Evolutionary conservation across 2,888 invertebrate genomes (phyloP), one percentile per base, ranked within the genome.

Genomic region (Hydroisotoma schaefferi): DNA sequence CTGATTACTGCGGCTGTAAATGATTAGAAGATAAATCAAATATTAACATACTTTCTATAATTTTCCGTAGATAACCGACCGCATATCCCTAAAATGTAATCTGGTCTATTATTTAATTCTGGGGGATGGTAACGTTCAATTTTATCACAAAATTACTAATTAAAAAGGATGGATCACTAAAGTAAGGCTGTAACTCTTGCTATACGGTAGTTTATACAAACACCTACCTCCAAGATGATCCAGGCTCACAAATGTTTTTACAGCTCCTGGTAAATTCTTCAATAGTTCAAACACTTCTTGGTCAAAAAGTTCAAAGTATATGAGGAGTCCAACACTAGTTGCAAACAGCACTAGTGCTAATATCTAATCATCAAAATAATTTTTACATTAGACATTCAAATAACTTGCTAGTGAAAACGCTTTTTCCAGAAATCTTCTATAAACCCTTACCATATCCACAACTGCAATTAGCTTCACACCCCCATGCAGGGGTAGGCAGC

Each of bases 371-470:
- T n/a, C n/a, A n/a, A n/a, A n/a, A n/a, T n/a, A n/a, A n/a, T n/a
- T n/a, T n/a, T n/a, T n/a, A n/a, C n/a, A n/a, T n/a, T n/a, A n/a
- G n/a, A n/a, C n/a, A n/a, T n/a, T n/a, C n/a, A n/a, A n/a, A n/a
- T n/a, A n/a, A n/a, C n/a, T n/a, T n/a, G n/a, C n/a, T n/a, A n/a
- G n/a, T n/a, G n/a, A n/a, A n/a, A n/a, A n/a, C n/a, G n/a, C n/a
- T n/a, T n/a, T n/a, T n/a, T n/a, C n/a, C n/a, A n/a, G n/a, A n/a
- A n/a, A n/a, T n/a, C n/a, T n/a, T n/a, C n/a, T n/a, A n/a, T n/a
- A n/a, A n/a, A n/a, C n/a, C 20, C 60, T 33, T 49, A 63, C 63
- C 33, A 64, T 38, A 28, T 64, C 60, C 15, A 64, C 37, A 12
- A 64, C 10, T 0, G 60, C 53, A 2, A 64, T 28, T 2, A 48